Conservation (phyloP, 2,888 invertebrate genomes). For the Amblyteles armatorius region DNA sequence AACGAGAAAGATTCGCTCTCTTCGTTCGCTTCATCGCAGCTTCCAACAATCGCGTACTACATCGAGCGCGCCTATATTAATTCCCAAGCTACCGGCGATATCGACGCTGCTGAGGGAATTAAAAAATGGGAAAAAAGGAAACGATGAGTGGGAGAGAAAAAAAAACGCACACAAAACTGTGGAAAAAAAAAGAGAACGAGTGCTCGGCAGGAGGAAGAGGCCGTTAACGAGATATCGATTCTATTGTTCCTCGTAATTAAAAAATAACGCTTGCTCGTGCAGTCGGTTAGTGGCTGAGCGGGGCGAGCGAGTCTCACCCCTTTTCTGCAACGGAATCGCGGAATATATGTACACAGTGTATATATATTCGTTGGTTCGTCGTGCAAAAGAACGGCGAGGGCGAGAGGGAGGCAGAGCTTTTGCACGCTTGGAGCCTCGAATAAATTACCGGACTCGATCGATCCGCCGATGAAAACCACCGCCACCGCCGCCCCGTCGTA, state of each 20-base stretch:
- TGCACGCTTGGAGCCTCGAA: slow-evolving; percentile 66
- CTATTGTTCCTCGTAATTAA: slow-evolving; percentile 70
- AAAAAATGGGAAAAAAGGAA: slow-evolving; percentile 43
- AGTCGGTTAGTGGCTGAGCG: slow-evolving; percentile 46
- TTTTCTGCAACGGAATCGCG: slow-evolving; percentile 46
- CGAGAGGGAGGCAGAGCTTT: slow-evolving; percentile 41
- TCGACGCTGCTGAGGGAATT: slow-evolving; percentile 44
- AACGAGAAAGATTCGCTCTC: neutral
- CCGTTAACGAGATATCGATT: slow-evolving; percentile 71
- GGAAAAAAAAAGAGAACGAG: slow-evolving; percentile 40
- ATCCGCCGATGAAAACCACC: slow-evolving; percentile 68
- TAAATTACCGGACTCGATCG: slow-evolving; percentile 73
- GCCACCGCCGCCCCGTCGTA: slow-evolving; percentile 62
- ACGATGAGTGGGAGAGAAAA: slow-evolving; percentile 10
- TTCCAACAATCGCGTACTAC: slow-evolving; percentile 21
- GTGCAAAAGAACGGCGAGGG: slow-evolving; percentile 34
- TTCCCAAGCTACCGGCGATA: slow-evolving; percentile 55
- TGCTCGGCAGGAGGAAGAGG: slow-evolving; percentile 44
- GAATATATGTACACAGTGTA: slow-evolving; percentile 30
- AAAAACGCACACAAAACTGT: neutral
- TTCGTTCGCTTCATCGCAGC: slow-evolving; percentile 13
- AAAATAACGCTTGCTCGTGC: slow-evolving; percentile 69
- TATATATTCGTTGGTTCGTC: slow-evolving; percentile 46
- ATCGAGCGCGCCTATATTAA: slow-evolving; percentile 52
- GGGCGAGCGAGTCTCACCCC: slow-evolving; percentile 20